phyloP scores from a whole-genome alignment of 2,113 vertebrate genomes.

The Myotis davidii region DNA sequence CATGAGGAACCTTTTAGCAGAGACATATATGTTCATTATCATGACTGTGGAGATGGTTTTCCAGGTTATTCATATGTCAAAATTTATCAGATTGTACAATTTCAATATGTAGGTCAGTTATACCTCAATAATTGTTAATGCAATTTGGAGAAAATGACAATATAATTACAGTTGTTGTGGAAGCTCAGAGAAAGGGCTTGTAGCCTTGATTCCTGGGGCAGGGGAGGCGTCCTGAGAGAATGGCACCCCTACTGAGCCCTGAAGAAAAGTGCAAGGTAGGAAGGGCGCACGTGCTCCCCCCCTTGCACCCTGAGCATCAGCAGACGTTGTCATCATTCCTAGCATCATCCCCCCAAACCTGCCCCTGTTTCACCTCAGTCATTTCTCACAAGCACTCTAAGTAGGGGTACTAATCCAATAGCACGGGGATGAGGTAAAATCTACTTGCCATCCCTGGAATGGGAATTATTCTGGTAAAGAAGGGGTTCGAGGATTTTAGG shows the following conservation, averaged over 20 bases:
- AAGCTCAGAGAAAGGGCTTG: not conserved
- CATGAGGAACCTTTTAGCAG: not conserved
- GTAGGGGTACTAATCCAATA: not conserved
- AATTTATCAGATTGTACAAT: not conserved
- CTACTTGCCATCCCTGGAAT: not conserved
- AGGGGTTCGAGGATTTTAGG: not conserved
- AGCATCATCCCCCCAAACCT: not conserved
- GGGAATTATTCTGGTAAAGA: not conserved
- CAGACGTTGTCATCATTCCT: not conserved
- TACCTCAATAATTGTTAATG: not conserved
- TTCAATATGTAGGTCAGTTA: not conserved
- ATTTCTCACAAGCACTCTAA: not conserved
- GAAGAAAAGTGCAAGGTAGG: not conserved
- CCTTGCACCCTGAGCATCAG: not conserved
- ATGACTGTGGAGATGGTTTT: not conserved
- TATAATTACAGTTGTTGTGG: not conserved
- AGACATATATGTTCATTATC: not conserved
- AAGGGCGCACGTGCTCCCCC: rapidly evolving
- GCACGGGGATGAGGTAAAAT: not conserved
- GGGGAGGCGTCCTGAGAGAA: not conserved
- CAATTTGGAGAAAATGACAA: not conserved
- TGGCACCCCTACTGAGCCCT: not conserved
- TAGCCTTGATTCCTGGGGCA: not conserved
- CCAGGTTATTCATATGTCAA: not conserved
- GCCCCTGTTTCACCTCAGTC: not conserved